These are phyloP conservation scores for Panulirus ornatus DNA, from an alignment of 1,140 invertebrate genomes.

Conservation along the genomic window DNA sequence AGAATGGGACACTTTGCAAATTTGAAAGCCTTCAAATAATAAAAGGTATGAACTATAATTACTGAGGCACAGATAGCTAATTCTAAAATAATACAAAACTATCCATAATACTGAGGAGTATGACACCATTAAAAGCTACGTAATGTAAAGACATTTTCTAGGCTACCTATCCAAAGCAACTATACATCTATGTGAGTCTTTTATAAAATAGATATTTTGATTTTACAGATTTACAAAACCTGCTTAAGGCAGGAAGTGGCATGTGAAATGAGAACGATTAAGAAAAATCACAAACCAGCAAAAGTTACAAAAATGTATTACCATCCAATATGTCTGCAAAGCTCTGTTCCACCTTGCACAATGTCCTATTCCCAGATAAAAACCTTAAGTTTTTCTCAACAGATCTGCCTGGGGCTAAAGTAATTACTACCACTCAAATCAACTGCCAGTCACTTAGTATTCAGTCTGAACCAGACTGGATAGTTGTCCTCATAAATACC, in stretches of 20 bases:
- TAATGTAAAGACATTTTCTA: background rate
- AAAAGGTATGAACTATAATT: background rate
- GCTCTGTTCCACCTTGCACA: background rate
- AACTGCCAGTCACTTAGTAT: no score
- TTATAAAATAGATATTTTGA: background rate
- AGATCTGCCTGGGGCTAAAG: background rate
- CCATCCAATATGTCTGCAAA: background rate
- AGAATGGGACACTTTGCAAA: slow-evolving; percentile 11
- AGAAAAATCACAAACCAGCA: background rate
- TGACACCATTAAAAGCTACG: no score
- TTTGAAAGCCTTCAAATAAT: background rate
- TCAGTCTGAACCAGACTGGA: no score
- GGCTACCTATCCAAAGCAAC: background rate
- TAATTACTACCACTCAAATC: no score
- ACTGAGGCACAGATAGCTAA: slow-evolving; percentile 1
- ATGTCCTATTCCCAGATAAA: slow-evolving; percentile 2
- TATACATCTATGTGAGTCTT: background rate
- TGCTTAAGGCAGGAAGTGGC: background rate
- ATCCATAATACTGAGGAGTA: background rate
- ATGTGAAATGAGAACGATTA: background rate
- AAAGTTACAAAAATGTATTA: background rate
- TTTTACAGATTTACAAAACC: background rate
- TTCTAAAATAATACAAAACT: background rate
- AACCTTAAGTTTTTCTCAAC: background rate
- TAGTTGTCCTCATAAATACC: no score